Evolutionary conservation across 2,113 vertebrate species (phyloP).

Genomic region (Lonchura striata): DNA sequence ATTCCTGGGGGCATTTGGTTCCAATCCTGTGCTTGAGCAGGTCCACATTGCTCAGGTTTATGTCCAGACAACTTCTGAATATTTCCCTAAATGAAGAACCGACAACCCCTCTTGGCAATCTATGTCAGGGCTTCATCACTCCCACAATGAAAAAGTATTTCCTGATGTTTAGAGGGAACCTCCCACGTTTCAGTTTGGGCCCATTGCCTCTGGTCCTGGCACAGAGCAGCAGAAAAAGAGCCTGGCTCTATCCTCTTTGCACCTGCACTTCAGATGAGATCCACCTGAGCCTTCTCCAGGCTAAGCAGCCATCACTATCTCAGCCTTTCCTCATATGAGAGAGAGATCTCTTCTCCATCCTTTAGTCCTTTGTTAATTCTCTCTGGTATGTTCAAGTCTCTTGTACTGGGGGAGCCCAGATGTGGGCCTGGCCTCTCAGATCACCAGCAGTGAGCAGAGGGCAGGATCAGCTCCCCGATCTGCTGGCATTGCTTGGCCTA

Average conservation of each 20-base stretch:
- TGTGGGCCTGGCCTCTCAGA: background rate
- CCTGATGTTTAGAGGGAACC: background rate
- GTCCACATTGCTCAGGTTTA: background rate
- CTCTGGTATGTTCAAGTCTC: background rate
- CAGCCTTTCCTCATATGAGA: background rate
- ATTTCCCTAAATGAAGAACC: background rate
- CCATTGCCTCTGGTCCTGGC: background rate
- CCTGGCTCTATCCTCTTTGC: rapidly evolving
- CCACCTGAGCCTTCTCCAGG: background rate
- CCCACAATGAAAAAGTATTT: background rate
- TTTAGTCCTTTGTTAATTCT: background rate
- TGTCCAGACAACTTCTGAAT: background rate
- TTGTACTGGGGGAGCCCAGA: background rate
- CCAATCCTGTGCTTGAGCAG: background rate
- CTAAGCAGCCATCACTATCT: background rate
- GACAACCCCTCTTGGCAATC: background rate
- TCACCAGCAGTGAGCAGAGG: background rate
- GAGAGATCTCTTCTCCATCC: background rate
- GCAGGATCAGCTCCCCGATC: background rate
- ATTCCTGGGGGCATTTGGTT: background rate
- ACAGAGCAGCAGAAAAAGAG: background rate
- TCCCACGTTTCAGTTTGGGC: background rate
- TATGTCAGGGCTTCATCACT: rapidly evolving
- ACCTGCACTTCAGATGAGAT: background rate
- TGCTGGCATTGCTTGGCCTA: background rate